Percentiles rank a stretch among this genome's conserved stretches.
Evolutionary conservation across 2,797 vertebrate species (phyloP).

Genomic region (Sitta carolinensis): DNA sequence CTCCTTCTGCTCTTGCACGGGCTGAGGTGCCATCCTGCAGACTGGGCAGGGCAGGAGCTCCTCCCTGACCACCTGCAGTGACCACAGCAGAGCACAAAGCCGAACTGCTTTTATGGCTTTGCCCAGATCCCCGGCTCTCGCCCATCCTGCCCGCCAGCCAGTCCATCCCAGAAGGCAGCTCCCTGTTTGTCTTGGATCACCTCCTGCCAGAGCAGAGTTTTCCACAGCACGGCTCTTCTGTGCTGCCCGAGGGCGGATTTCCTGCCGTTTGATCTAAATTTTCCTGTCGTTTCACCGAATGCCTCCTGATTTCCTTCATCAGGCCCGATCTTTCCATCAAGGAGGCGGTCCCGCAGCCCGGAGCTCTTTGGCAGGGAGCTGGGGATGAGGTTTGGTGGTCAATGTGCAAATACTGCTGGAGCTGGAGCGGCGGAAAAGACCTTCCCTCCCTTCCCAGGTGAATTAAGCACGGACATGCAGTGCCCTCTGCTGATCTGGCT

Average conservation of each 20-base stretch:
- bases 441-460: background rate
- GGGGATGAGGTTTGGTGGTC: background rate
- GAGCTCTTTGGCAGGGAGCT: background rate
- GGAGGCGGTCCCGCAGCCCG: accelerated
- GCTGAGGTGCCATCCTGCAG: background rate
- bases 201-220: background rate
- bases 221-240: background rate
- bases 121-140: background rate
- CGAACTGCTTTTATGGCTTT: background rate
- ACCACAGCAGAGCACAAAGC: background rate
- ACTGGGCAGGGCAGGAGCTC: background rate
- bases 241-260: background rate
- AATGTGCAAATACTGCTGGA: background rate
- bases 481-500: conserved; percentile 29
- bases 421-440: background rate
- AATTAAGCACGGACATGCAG: background rate
- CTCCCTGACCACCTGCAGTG: background rate
- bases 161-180: background rate
- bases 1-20: background rate
- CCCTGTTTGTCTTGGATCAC: conserved; percentile 52
- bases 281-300: background rate
- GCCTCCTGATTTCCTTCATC: conserved; percentile 2
- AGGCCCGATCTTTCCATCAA: background rate
- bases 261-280: conserved; percentile 46
- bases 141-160: background rate